Conservation (phyloP, 2,888 invertebrate species). For the Proisotoma minuta region DNA sequence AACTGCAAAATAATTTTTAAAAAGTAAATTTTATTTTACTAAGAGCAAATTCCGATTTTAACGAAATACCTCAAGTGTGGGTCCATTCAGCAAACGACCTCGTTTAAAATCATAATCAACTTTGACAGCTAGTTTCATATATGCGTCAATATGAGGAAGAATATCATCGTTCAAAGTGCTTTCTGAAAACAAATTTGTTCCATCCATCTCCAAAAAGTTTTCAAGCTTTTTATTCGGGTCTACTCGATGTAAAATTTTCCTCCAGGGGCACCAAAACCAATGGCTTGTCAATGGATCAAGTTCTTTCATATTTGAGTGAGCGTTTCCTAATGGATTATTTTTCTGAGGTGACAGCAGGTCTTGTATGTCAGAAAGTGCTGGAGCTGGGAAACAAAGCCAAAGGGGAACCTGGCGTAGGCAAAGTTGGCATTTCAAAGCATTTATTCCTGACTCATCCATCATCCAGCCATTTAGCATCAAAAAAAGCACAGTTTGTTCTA, state of each 20-base stretch:
- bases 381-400: background rate
- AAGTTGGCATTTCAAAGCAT: background rate
- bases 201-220: background rate
- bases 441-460: background rate
- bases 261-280: constrained; percentile 1
- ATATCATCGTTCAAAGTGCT: background rate
- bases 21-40: no score
- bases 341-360: no score
- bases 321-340: background rate
- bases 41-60: no score
- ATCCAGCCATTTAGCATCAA: background rate
- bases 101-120: background rate
- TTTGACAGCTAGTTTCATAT: background rate
- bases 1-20: no score
- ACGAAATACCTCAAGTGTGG: background rate
- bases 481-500: background rate
- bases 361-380: background rate
- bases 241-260: background rate
- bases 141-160: background rate
- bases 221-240: background rate
- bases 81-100: background rate
- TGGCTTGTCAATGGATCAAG: background rate
- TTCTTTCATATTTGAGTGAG: background rate
- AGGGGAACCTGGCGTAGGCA: background rate
- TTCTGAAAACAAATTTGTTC: background rate